A percentile compares a stretch with the other conserved stretches of the same genome.
Evolutionary conservation across 2,797 vertebrate species (phyloP).

Genomic region (Hafferia zeledoni): DNA sequence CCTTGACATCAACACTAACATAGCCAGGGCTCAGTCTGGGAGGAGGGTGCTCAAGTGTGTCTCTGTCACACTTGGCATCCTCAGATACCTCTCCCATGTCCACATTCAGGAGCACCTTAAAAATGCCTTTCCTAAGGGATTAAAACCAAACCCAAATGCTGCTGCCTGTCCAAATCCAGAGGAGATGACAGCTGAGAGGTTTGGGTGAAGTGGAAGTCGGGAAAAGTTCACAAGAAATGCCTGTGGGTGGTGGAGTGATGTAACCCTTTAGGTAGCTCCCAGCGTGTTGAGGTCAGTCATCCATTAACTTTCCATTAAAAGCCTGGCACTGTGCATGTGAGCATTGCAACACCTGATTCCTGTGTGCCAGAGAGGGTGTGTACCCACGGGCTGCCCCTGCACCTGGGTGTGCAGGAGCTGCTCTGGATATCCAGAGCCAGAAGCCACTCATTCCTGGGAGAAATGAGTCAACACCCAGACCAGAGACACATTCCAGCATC

Average conservation of each 20-base stretch:
- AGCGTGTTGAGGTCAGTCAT: constrained; percentile 7
- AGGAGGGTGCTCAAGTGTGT: rapidly evolving
- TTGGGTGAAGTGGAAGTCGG: constrained; percentile 20
- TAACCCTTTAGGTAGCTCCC: constrained; percentile 37
- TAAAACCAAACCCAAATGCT: constrained; percentile 27
- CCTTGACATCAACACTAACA: background rate
- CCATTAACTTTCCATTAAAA: constrained; percentile 42
- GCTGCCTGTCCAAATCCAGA: background rate
- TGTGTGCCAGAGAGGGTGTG: background rate
- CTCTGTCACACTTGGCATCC: rapidly evolving
- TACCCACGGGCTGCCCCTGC: background rate
- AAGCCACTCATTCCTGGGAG: background rate
- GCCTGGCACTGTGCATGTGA: background rate
- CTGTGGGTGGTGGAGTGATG: constrained; percentile 46
- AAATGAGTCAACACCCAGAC: background rate
- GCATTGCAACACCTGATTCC: background rate
- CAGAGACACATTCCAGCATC: background rate
- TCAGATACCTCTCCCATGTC: background rate
- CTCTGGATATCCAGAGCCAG: background rate
- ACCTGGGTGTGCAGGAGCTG: background rate
- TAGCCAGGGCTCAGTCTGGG: background rate
- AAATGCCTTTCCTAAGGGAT: background rate
- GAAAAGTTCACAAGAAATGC: constrained; percentile 4
- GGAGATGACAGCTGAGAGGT: constrained; percentile 18
- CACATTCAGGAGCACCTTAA: background rate